These are phyloP conservation scores for Andinoacara biseriatus DNA, from an alignment of 2,113 vertebrate species.

Conservation along the genomic window DNA sequence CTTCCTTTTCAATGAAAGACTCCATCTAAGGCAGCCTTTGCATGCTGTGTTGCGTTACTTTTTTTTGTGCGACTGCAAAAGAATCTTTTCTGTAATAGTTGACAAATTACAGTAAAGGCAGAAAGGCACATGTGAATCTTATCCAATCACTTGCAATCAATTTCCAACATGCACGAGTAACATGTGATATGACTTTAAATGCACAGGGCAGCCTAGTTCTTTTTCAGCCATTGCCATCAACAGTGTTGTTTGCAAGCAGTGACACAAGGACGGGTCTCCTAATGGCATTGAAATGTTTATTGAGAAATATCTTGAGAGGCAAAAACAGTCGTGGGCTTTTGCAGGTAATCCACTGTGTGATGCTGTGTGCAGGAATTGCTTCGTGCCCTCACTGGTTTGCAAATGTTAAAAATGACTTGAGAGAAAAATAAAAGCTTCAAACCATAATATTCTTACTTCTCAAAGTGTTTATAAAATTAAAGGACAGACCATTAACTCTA, in stretches of 20 bases:
- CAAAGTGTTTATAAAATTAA: background rate
- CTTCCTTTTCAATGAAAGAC: background rate
- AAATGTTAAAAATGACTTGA: background rate
- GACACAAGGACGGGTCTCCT: background rate
- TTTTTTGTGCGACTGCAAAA: background rate
- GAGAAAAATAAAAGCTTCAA: background rate
- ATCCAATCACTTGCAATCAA: background rate
- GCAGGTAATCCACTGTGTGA: background rate
- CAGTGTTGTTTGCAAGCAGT: background rate
- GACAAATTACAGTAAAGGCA: background rate
- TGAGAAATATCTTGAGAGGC: background rate
- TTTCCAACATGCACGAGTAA: background rate
- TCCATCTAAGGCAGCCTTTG: background rate
- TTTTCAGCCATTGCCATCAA: background rate
- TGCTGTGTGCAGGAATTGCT: background rate
- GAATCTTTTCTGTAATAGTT: background rate
- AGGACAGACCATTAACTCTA: background rate
- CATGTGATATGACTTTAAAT: background rate
- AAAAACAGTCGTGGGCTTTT: background rate
- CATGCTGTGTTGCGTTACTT: background rate
- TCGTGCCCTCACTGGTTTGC: background rate
- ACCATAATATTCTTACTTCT: too few relatives aligned
- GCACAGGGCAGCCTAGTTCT: constrained; percentile 3
- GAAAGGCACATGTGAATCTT: background rate
- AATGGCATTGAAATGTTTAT: background rate